Evolutionary conservation across 92 coral and sea anemone genomes (phyloP).

Genomic region (Porites rus): DNA sequence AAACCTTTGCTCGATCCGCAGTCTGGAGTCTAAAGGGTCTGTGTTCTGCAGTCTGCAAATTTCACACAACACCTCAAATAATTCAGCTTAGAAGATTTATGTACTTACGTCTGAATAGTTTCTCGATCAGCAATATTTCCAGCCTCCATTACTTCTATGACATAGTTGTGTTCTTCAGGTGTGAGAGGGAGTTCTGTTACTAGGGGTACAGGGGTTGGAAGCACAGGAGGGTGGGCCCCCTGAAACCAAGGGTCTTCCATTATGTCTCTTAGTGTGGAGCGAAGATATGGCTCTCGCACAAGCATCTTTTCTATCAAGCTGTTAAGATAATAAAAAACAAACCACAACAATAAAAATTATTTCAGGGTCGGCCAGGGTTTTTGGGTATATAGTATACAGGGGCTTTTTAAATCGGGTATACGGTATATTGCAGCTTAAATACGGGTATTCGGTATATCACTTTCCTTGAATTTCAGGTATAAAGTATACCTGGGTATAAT

Average conservation of each 20-base stretch:
- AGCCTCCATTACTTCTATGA: slow-evolving; percentile 82
- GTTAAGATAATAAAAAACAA: neutral
- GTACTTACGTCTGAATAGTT: slow-evolving; percentile 79
- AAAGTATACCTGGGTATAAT: too few species aligned
- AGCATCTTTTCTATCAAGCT: slow-evolving; percentile 93
- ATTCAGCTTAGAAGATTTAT: neutral
- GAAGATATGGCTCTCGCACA: slow-evolving; percentile 87
- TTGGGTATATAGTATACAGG: too few species aligned
- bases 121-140: slow-evolving; percentile 92
- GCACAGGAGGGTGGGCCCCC: slow-evolving; percentile 81
- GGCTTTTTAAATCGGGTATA: too few species aligned
- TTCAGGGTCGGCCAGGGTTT: too few species aligned
- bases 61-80: too few species aligned
- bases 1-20: too few species aligned
- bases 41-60: too few species aligned
- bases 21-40: too few species aligned
- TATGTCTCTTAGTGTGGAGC: slow-evolving; percentile 83
- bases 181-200: slow-evolving; percentile 89
- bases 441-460: too few species aligned
- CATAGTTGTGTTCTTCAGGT: slow-evolving; percentile 82
- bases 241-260: slow-evolving; percentile 92
- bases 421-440: too few species aligned
- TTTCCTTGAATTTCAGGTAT: too few species aligned
- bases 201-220: slow-evolving; percentile 87
- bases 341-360: too few species aligned